These are phyloP conservation scores for Hemaris fuciformis DNA, from an alignment of 2,888 invertebrate species.

Conservation along the genomic window DNA sequence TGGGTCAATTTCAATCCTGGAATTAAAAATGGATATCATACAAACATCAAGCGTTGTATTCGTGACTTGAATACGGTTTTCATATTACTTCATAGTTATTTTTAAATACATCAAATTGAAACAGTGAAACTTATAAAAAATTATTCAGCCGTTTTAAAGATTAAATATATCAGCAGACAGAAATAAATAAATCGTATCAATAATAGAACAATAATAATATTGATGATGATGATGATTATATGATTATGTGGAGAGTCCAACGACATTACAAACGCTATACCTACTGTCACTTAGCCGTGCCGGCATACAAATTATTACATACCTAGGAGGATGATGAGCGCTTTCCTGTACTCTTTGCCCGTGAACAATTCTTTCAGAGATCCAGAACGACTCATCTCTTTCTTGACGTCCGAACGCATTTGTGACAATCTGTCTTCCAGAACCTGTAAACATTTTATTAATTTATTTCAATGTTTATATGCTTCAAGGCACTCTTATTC, in stretches of 20 bases:
- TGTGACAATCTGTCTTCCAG: conserved; percentile 48
- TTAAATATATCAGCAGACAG: no score
- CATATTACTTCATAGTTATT: not conserved
- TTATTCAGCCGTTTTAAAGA: no score
- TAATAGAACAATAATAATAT: no score
- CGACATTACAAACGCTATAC: no score
- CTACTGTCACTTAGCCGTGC: no score
- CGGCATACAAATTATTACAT: not conserved
- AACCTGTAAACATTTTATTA: conserved; percentile 36
- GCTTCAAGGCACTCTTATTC: no score
- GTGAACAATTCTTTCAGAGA: conserved; percentile 68
- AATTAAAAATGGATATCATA: no score
- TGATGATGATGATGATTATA: no score
- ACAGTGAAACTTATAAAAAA: not conserved
- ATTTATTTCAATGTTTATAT: not conserved
- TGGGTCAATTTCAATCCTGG: conserved; percentile 60
- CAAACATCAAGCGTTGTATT: no score
- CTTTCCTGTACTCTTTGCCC: conserved; percentile 71
- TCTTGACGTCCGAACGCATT: conserved; percentile 63
- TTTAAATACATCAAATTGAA: no score
- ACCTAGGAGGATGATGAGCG: conserved; percentile 62
- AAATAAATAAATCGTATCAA: no score
- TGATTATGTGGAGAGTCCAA: no score
- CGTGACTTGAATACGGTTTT: not conserved
- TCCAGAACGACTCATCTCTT: conserved; percentile 69